Base-by-base conservation (phyloP, 1,140 invertebrate species). In the Zaprionus vittiger region DNA sequence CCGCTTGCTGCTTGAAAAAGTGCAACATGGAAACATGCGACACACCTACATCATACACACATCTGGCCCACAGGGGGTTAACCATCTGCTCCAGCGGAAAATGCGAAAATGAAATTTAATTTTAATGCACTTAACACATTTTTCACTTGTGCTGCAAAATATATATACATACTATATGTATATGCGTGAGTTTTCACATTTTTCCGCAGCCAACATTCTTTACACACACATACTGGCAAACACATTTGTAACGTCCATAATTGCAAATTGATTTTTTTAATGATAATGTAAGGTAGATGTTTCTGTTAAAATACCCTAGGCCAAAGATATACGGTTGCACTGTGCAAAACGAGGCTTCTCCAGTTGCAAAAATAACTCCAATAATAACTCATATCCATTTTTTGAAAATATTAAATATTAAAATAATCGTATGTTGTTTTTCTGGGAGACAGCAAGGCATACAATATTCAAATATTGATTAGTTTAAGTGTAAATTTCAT, bases 121-220 rank as follows among this genome's bases (percentile, higher is more conserved):
- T 81, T 84, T 84, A 84, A 84, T 85, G 75, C 82, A 84, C 82
- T 84, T 84, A 84, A 84, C 81, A 84, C 81, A 78, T 84, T 84
- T 84, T 84, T 84, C 81, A 84, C 78, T 84, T 81, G 69, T 69
- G 67, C 73, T 74, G 80, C 41, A 63, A 74, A 87, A 80, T 67
- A 65, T 78, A 79, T 76, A 38, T 55, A 5, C 55, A 41, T 41
- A 26, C 52, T 54, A 38, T 55, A 7, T 60, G 37, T 41, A 34
- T 59, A 64, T 12, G 64, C 17, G 47, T 14, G 70, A 60, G 59
- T 65, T 80, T 69, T 62, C 73, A 59, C 68, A 65, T 68, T 78
- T 87, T 74, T 28, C 17, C n/a, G 31, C 34, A 7, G 34, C 31
- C 41, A 52, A 24, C 20, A 31, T 59, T 49, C 20, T 62, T 55